Evolutionary conservation across 92 coral and sea anemone genomes (phyloP).

Genomic region (Heliopora coerulea): DNA sequence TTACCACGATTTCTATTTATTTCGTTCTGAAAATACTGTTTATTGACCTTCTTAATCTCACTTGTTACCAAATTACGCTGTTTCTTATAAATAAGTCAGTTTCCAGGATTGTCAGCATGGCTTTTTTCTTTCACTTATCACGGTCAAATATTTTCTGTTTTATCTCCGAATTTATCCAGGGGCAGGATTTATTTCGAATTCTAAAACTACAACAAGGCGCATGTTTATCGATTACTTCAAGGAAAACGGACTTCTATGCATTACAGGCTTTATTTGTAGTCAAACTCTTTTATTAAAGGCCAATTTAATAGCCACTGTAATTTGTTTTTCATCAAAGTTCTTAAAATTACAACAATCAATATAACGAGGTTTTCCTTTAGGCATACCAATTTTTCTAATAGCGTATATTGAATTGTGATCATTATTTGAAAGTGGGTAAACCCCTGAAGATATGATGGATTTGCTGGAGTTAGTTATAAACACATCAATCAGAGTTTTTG

Average conservation of each 20-base stretch:
- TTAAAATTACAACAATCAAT: constrained; percentile 26
- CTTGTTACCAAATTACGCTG: constrained; percentile 27
- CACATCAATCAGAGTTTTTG: constrained; percentile 36
- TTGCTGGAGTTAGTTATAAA: constrained; percentile 16
- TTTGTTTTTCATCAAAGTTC: constrained; percentile 12
- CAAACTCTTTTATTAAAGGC: constrained; percentile 16
- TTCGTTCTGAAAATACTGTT: constrained; percentile 13
- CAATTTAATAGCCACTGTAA: constrained; percentile 9
- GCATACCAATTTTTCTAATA: constrained; percentile 34
- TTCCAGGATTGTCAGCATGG: neutral
- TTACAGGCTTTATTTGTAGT: constrained; percentile 20
- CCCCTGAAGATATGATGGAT: constrained; percentile 5
- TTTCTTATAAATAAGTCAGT: constrained; percentile 16
- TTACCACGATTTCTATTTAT: constrained; percentile 30
- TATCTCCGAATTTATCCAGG: constrained; percentile 43
- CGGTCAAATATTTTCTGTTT: constrained; percentile 42
- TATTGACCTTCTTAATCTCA: constrained; percentile 27
- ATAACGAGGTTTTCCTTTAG: constrained; percentile 20
- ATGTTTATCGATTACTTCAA: constrained; percentile 31
- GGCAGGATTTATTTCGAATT: constrained; percentile 48
- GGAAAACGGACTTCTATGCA: constrained; percentile 30
- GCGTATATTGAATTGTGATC: constrained; percentile 40
- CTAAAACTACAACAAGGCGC: constrained; percentile 39
- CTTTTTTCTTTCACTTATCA: constrained; percentile 42
- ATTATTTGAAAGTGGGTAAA: constrained; percentile 26